These are phyloP conservation scores for Gallinago media DNA, from an alignment of 2,113 vertebrate genomes.

Conservation along the genomic window DNA sequence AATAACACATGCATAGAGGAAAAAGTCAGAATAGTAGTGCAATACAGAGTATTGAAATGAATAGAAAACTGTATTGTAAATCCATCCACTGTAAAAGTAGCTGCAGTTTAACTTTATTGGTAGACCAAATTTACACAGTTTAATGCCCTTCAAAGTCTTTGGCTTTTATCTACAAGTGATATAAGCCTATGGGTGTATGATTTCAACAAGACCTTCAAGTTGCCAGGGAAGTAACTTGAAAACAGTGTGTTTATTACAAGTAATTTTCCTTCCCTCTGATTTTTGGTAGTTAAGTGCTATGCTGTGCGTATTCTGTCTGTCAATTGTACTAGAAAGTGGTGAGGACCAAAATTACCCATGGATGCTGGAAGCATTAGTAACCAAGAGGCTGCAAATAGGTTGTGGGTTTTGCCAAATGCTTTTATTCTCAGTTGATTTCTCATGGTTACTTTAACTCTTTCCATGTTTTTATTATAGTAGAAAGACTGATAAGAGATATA, in stretches of 20 bases:
- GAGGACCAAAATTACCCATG: not conserved
- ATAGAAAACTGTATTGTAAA: conserved; percentile 16
- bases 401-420: not conserved
- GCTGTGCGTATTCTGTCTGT: not conserved
- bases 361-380: not conserved
- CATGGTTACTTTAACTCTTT: not conserved
- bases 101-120: conserved; percentile 14
- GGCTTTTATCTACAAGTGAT: not conserved
- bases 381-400: not conserved
- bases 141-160: conserved; percentile 1
- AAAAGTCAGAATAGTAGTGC: conserved; percentile 7
- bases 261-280: not conserved
- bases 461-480: not conserved
- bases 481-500: not conserved
- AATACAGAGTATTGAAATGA: conserved; percentile 17
- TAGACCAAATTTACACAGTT: not conserved
- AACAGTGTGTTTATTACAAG: not conserved
- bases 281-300: not conserved
- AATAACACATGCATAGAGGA: conserved; percentile 36
- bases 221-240: not conserved
- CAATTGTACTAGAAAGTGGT: not conserved
- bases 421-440: not conserved
- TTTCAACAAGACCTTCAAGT: not conserved
- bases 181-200: not conserved
- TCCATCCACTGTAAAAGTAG: conserved; percentile 10